Evolutionary conservation across 2,113 vertebrate species (phyloP).

Genomic region (Xiphias gladius): DNA sequence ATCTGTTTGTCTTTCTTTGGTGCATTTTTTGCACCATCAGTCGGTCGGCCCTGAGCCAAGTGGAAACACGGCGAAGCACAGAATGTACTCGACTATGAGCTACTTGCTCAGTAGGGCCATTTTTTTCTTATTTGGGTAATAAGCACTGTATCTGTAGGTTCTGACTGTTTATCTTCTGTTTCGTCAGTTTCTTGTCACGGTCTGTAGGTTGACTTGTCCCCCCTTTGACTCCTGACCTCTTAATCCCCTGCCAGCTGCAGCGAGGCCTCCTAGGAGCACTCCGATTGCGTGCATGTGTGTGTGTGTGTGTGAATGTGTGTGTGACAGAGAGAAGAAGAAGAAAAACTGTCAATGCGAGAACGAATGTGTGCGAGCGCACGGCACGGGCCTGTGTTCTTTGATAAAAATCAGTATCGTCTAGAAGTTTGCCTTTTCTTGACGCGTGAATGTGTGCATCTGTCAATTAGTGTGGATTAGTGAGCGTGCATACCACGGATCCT

Average conservation of each 20-base stretch:
- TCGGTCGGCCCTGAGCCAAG: not conserved
- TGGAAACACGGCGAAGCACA: not conserved
- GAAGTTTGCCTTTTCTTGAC: not conserved
- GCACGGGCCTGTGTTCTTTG: not conserved
- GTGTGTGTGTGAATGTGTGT: constrained; percentile 8
- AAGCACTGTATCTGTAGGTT: not conserved
- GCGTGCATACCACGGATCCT: not conserved
- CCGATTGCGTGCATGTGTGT: constrained; percentile 1
- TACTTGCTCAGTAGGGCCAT: not conserved
- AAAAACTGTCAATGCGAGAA: not conserved
- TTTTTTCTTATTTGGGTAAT: constrained; percentile 5
- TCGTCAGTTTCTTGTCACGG: constrained; percentile 41
- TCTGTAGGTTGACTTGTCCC: constrained; percentile 45
- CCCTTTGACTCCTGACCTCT: constrained; percentile 66
- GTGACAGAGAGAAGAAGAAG: not conserved
- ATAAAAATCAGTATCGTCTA: not conserved
- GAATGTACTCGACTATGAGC: not conserved
- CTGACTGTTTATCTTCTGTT: constrained; percentile 49
- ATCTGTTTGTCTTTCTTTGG: constrained; percentile 37
- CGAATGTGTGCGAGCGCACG: not conserved
- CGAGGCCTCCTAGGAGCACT: constrained; percentile 48
- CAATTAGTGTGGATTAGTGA: no score
- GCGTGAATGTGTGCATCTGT: not conserved
- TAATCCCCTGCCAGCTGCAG: constrained; percentile 72
- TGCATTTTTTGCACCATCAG: constrained; percentile 3